A percentile compares a stretch with the other conserved stretches of the same genome.
Conservation (phyloP, 2,888 invertebrate genomes). For the Liopterus haemorrhoidalis region DNA sequence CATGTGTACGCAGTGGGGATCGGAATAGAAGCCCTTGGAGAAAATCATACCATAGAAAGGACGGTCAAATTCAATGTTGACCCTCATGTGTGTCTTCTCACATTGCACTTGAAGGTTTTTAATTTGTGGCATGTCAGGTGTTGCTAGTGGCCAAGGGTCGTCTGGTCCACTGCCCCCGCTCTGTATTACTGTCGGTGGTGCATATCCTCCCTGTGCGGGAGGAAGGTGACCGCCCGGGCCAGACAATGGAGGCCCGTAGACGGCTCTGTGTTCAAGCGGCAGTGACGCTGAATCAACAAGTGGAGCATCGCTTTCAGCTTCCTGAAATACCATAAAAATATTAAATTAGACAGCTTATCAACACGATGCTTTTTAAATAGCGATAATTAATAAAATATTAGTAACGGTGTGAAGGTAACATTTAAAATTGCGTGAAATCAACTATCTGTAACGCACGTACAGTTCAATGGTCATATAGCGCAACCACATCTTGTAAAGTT, state of each 20-base stretch:
- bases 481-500: no score
- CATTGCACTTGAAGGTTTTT: conserved; percentile 91
- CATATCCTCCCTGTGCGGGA: conserved; percentile 32
- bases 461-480: no score
- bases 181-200: conserved; percentile 41
- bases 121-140: conserved; percentile 87
- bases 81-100: conserved; percentile 92
- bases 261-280: conserved; percentile 73
- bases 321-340: conserved; percentile 62
- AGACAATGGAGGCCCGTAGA: conserved; percentile 62
- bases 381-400: no score
- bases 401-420: no score
- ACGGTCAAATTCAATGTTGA: conserved; percentile 90
- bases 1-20: conserved; percentile 84
- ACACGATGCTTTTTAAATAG: no score
- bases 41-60: conserved; percentile 96
- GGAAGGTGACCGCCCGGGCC: conserved; percentile 42
- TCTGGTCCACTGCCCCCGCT: conserved; percentile 54
- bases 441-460: no score
- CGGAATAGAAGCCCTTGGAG: conserved; percentile 89
- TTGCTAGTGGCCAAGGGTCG: conserved; percentile 83
- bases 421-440: no score
- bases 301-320: conserved; percentile 71
- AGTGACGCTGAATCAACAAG: conserved; percentile 72
- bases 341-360: no score